Conservation (phyloP, 1,140 invertebrate genomes). For the Rhagoletis pomonella region DNA sequence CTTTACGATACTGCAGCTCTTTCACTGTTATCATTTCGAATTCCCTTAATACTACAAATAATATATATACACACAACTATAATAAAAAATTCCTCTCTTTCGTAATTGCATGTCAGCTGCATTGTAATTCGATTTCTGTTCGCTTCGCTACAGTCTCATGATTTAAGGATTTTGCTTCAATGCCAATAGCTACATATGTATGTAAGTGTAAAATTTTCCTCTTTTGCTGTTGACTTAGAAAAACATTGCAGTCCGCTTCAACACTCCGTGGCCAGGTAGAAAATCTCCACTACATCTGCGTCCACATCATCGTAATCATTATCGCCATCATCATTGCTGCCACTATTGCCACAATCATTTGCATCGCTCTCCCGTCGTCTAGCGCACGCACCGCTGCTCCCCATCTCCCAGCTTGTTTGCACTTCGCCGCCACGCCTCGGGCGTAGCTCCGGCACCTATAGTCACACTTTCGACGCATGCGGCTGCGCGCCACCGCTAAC, state of each 20-base stretch:
- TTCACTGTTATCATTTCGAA: background rate
- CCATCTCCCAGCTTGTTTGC: background rate
- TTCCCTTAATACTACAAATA: background rate
- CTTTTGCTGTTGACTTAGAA: constrained; percentile 43
- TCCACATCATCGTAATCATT: constrained; percentile 46
- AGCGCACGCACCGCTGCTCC: background rate
- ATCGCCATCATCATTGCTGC: constrained; percentile 46
- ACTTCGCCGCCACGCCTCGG: constrained; percentile 48
- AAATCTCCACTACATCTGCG: constrained; percentile 64
- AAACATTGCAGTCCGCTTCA: constrained; percentile 53
- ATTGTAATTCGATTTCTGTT: background rate
- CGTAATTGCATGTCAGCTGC: background rate
- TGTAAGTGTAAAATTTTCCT: background rate
- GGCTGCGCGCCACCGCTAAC: constrained; percentile 64
- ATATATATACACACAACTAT: too few relatives aligned
- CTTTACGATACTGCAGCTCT: too few relatives aligned
- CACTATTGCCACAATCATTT: constrained; percentile 17
- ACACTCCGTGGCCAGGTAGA: constrained; percentile 71
- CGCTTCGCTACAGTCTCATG: constrained; percentile 36
- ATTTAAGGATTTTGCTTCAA: constrained; percentile 47
- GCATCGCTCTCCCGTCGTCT: background rate
- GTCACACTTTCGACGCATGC: constrained; percentile 73
- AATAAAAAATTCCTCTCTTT: background rate
- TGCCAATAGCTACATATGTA: background rate
- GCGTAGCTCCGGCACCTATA: constrained; percentile 66